Evolutionary conservation across 2,797 vertebrate species (phyloP).

Genomic region (Crypturellus tataupa): DNA sequence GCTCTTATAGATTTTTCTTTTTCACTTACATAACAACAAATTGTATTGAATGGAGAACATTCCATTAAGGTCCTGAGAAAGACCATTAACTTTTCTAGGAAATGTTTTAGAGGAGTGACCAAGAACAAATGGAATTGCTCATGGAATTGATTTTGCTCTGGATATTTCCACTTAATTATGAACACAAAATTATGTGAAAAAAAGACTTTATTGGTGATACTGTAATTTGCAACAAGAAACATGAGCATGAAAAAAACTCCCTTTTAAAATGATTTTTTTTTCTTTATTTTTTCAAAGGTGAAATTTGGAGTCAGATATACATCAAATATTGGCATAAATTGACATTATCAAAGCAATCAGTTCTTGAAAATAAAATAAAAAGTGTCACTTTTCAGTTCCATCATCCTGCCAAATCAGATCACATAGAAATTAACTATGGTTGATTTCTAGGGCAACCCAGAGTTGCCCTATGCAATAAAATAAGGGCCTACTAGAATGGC

Average conservation of each 20-base stretch:
- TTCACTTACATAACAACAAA: neutral
- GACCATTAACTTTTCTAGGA: neutral
- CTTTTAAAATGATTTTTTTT: neutral
- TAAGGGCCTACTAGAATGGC: neutral
- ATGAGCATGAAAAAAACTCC: accelerated
- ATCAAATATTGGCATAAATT: neutral
- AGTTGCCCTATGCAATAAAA: neutral
- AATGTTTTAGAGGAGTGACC: neutral
- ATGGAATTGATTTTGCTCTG: neutral
- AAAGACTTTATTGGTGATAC: neutral
- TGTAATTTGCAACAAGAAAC: neutral
- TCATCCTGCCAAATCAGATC: neutral
- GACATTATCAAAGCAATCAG: neutral
- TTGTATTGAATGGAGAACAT: neutral
- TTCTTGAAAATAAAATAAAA: neutral
- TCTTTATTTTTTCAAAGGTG: neutral
- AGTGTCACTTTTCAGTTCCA: neutral
- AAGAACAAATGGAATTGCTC: neutral
- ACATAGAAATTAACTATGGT: neutral
- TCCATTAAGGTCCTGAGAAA: neutral
- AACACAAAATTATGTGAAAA: neutral
- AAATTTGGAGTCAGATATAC: neutral
- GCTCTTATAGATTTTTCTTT: neutral
- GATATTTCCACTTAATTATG: neutral
- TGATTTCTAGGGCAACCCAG: neutral